Conservation (phyloP, 1,140 invertebrate genomes). For the Phenacoccus solenopsis region DNA sequence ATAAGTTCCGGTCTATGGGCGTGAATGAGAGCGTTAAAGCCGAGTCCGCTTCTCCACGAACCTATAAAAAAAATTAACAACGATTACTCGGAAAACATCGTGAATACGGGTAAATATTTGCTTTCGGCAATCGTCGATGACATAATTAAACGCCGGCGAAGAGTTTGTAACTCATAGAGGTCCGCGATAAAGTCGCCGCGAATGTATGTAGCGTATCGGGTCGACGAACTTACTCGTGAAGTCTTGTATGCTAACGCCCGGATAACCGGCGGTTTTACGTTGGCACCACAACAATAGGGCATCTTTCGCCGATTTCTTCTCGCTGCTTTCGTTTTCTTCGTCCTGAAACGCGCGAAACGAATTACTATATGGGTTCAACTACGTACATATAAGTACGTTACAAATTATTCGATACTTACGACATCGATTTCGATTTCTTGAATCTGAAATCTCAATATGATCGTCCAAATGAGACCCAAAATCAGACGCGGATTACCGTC, state of each 20-base stretch:
- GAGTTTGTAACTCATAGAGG: too few species aligned
- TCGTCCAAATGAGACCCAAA: constrained; percentile 96
- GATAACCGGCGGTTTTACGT: constrained; percentile 87
- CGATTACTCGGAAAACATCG: too few species aligned
- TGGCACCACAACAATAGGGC: constrained; percentile 97
- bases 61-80: constrained; percentile 44
- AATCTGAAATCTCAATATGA: constrained; percentile 92
- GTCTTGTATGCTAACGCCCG: constrained; percentile 73
- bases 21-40: constrained; percentile 95
- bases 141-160: too few species aligned
- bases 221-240: constrained; percentile 40
- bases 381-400: not conserved
- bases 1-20: constrained; percentile 88
- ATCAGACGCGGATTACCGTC: constrained; percentile 94
- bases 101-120: too few species aligned
- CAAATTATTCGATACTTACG: constrained; percentile 41
- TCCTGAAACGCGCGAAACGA: constrained; percentile 44
- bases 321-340: constrained; percentile 92
- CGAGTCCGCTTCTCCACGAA: constrained; percentile 90
- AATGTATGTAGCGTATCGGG: too few species aligned
- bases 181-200: too few species aligned
- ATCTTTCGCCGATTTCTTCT: constrained; percentile 98
- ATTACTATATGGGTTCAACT: too few species aligned
- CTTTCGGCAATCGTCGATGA: too few species aligned
- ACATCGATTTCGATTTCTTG: constrained; percentile 98